Evolutionary conservation across 2,888 invertebrate species (phyloP), one percentile per base, ranked within the genome.

Genomic region (Amblyjoppa proteus): DNA sequence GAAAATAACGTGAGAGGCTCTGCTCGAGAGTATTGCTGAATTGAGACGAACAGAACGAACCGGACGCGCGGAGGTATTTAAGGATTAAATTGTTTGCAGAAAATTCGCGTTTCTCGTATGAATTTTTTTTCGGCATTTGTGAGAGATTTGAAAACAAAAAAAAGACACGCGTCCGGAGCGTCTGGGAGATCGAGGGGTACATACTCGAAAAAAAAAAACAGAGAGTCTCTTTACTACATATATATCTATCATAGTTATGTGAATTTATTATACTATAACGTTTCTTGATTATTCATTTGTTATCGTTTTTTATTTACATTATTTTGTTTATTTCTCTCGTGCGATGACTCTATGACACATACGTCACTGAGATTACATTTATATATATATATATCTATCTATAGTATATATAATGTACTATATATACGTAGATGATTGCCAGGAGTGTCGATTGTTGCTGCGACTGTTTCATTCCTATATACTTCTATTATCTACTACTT

Each of bases 391-490:
- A 64, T 31, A 38, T 75, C 6, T 75, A 66, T 76, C 64, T 69
- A 75, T 81, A 81, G 70, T 73, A 76, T 82, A 71, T 73, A 77
- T 64, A 83, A 25, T 34, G 71, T 56, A 76, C 61, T 80, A 68
- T 68, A 68, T 73, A 84, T 77, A 80, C 80, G 75, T 80, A 84
- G 84, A 81, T 51, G 68, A 81, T 76, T 73, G 73, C 73, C 73
- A 77, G 76, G 81, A 84, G 76, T 84, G 66, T 81, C 80, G 80
- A 80, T 80, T 80, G 71, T 73, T 79, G 76, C 81, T 81, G 84
- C 76, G 81, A 69, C 79, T 74, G 83, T 74, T 83, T n/a, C 83
- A 83, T 73, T 58, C 73, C 78, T 74, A 51, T 66, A 76, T 75
- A 51, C 51, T 76, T 31, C 51, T 49, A 74, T 73, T 74, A 71